Evolutionary conservation across 2,888 invertebrate genomes (phyloP).

Genomic region (Lochmaea capreae): DNA sequence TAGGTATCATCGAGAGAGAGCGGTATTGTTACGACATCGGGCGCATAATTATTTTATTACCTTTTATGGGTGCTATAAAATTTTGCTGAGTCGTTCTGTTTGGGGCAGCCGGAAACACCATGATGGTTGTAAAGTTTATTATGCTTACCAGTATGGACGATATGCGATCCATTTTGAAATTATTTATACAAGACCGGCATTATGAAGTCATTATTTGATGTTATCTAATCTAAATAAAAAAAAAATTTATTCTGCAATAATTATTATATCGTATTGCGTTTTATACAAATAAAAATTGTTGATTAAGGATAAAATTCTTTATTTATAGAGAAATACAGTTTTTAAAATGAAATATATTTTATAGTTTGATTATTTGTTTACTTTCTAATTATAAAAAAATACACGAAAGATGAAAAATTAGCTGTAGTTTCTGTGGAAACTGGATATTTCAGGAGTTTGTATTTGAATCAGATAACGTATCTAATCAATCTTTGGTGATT

Average conservation of each 20-base stretch:
- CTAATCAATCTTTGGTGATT: no score
- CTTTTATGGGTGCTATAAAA: slow-evolving; percentile 29
- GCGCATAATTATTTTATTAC: slow-evolving; percentile 18
- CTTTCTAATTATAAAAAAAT: no score
- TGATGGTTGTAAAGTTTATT: slow-evolving; percentile 26
- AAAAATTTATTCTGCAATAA: neutral
- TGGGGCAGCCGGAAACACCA: slow-evolving; percentile 9
- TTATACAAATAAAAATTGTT: no score
- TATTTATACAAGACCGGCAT: slow-evolving; percentile 12
- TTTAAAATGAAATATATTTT: no score
- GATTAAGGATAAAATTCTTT: no score
- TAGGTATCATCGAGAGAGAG: slow-evolving; percentile 17
- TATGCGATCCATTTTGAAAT: slow-evolving; percentile 19
- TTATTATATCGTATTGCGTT: no score
- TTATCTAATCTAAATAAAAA: neutral
- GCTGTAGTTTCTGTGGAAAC: no score
- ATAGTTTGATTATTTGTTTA: no score
- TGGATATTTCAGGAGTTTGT: no score
- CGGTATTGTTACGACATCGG: neutral
- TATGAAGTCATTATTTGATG: neutral
- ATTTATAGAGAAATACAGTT: no score
- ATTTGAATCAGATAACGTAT: no score
- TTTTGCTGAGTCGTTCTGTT: neutral
- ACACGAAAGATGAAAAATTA: no score
- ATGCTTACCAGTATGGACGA: neutral